phyloP scores from a whole-genome alignment of 2,113 vertebrate species.

The Limnothrissa miodon region DNA sequence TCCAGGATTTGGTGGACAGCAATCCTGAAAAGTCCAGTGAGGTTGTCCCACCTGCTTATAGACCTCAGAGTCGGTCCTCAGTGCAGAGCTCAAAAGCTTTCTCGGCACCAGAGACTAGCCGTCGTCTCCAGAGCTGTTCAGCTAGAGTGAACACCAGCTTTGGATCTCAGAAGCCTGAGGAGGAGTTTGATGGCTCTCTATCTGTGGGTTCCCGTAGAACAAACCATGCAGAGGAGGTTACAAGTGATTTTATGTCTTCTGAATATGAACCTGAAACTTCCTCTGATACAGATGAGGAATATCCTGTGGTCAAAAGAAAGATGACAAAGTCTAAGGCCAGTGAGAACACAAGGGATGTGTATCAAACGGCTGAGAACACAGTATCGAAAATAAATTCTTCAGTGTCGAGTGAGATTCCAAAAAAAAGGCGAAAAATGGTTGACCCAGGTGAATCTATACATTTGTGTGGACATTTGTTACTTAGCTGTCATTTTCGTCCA shows the following conservation, averaged over 20 bases:
- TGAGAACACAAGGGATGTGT: background rate
- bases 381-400: background rate
- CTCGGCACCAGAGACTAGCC: background rate
- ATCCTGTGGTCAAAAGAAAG: background rate
- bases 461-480: too few relatives aligned
- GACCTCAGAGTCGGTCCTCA: background rate
- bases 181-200: background rate
- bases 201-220: background rate
- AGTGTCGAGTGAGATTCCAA: background rate
- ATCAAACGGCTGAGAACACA: background rate
- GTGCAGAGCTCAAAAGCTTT: background rate
- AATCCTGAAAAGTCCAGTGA: background rate
- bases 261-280: background rate
- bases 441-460: background rate
- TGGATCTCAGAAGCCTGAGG: background rate
- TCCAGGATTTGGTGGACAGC: background rate
- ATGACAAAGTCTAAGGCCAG: background rate
- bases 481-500: background rate
- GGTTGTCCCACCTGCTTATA: background rate
- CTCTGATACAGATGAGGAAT: background rate
- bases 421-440: background rate
- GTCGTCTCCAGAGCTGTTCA: background rate
- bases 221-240: background rate
- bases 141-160: background rate
- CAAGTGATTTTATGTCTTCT: background rate